Evolutionary conservation across 1,140 invertebrate genomes (phyloP).

Genomic region (Drosophila varians): DNA sequence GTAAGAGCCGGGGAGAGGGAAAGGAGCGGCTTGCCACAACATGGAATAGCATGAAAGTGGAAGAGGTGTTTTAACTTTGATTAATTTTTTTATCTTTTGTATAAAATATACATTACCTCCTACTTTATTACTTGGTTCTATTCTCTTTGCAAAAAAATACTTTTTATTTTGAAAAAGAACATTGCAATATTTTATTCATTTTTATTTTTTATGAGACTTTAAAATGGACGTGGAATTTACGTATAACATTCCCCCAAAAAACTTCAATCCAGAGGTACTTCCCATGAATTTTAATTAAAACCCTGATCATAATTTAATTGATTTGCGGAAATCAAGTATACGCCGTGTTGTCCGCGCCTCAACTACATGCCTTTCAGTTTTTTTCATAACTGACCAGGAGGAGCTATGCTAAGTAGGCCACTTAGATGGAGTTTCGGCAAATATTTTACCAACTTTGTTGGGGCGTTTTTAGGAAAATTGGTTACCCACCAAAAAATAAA

Average conservation of each 20-base stretch:
- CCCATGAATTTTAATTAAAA: too few species aligned
- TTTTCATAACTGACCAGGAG: slow-evolving; percentile 22
- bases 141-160: too few species aligned
- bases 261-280: too few species aligned
- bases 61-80: slow-evolving; percentile 35
- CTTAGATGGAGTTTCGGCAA: slow-evolving; percentile 49
- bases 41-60: slow-evolving; percentile 22
- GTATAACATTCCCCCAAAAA: too few species aligned
- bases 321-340: slow-evolving; percentile 53
- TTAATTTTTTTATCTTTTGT: neutral
- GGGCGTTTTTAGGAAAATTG: slow-evolving; percentile 69
- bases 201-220: too few species aligned
- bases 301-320: slow-evolving; percentile 77
- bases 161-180: too few species aligned
- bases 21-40: slow-evolving; percentile 9
- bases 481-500: slow-evolving; percentile 9
- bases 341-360: slow-evolving; percentile 15
- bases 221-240: too few species aligned
- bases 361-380: neutral
- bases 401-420: slow-evolving; percentile 31
- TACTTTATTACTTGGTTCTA: too few species aligned
- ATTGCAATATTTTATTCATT: too few species aligned
- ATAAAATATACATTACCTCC: too few species aligned
- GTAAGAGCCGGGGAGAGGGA: neutral
- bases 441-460: slow-evolving; percentile 78